A percentile compares a stretch with the other conserved stretches of the same genome.
phyloP scores from a whole-genome alignment of 2,888 invertebrate species.

The Thecophora atra region DNA sequence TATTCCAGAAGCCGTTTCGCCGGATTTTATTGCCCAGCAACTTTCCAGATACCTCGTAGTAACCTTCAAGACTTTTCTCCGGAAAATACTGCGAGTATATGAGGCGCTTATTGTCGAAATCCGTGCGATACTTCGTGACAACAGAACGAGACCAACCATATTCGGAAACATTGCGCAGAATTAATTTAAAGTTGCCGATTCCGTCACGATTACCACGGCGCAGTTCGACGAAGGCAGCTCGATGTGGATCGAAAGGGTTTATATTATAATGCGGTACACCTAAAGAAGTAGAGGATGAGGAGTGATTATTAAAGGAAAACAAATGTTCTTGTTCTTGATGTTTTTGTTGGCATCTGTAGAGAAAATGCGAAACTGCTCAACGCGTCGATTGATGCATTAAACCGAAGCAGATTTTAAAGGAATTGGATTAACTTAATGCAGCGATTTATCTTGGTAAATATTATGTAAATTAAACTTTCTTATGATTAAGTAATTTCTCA shows the following conservation, averaged over 20 bases:
- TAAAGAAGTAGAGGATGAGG: slow-evolving; percentile 63
- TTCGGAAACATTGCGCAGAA: slow-evolving; percentile 78
- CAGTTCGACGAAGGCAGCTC: slow-evolving; percentile 73
- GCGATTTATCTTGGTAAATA: background rate
- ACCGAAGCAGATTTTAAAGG: too few relatives aligned
- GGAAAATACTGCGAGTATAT: slow-evolving; percentile 85
- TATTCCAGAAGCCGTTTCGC: slow-evolving; percentile 78
- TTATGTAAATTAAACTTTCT: background rate
- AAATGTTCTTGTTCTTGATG: slow-evolving; percentile 3
- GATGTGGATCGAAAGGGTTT: slow-evolving; percentile 82
- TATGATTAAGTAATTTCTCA: slow-evolving; percentile 54
- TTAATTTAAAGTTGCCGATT: slow-evolving; percentile 75
- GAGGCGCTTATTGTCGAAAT: slow-evolving; percentile 72
- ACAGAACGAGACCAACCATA: slow-evolving; percentile 80
- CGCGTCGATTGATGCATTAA: too few relatives aligned
- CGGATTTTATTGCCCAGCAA: slow-evolving; percentile 72
- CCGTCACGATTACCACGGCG: slow-evolving; percentile 72
- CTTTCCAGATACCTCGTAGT: slow-evolving; percentile 73
- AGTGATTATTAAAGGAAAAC: background rate
- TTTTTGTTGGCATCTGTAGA: too few relatives aligned
- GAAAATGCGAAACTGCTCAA: too few relatives aligned
- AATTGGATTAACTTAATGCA: too few relatives aligned
- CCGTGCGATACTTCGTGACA: slow-evolving; percentile 79
- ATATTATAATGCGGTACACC: slow-evolving; percentile 79
- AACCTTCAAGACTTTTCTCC: slow-evolving; percentile 78